phyloP scores from a whole-genome alignment of 1,140 invertebrate genomes.

The Brachionus calyciflorus region DNA sequence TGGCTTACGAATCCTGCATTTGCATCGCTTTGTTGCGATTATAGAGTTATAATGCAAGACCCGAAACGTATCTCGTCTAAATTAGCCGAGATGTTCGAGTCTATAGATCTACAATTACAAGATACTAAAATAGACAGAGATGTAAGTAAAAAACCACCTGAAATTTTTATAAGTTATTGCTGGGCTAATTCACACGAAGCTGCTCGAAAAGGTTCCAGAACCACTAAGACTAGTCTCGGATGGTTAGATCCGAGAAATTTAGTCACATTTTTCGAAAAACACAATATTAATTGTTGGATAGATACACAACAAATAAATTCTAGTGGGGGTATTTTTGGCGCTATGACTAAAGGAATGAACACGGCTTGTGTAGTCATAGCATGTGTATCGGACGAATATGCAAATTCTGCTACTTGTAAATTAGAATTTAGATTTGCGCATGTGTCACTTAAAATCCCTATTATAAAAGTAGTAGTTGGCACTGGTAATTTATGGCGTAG shows the following conservation, averaged over 20 bases:
- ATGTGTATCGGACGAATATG: conserved; percentile 51
- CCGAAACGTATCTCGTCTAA: conserved; percentile 51
- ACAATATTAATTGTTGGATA: conserved; percentile 55
- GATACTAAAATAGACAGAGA: conserved; percentile 31
- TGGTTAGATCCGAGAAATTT: conserved; percentile 55
- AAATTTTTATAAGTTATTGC: conserved; percentile 58
- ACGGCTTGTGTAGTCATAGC: conserved; percentile 14
- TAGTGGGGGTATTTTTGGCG: background rate
- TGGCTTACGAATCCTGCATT: conserved; percentile 27
- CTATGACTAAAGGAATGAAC: background rate
- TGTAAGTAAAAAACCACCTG: conserved; percentile 42
- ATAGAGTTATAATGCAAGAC: conserved; percentile 57
- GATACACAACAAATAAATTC: conserved; percentile 49
- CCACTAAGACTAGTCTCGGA: conserved; percentile 5
- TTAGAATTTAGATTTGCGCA: conserved; percentile 22
- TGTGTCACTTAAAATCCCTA: background rate
- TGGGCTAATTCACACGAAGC: conserved; percentile 57
- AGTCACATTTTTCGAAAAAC: conserved; percentile 52
- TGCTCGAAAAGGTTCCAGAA: conserved; percentile 50
- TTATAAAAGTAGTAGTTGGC: conserved; percentile 4
- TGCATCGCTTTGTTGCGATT: conserved; percentile 28
- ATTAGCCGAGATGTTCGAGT: conserved; percentile 51
- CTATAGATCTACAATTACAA: conserved; percentile 47
- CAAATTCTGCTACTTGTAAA: conserved; percentile 52
- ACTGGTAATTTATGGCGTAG: conserved; percentile 44